Evolutionary conservation across 1,140 invertebrate genomes (phyloP).

Genomic region (Drosophila erecta): DNA sequence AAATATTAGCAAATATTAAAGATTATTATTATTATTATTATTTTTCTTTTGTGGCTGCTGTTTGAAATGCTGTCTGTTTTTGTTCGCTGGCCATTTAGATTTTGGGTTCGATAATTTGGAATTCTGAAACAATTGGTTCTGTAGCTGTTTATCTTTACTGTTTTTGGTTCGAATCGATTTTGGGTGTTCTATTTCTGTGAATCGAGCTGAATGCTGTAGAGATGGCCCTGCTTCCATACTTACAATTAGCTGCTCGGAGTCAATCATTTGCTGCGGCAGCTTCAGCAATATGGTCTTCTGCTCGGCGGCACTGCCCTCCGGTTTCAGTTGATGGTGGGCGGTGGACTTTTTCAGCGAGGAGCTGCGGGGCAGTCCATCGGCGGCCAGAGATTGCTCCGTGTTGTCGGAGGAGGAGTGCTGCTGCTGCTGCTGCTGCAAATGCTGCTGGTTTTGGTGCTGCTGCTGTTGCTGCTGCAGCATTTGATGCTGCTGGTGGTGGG

Average conservation of each 20-base stretch:
- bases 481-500: conserved; percentile 46
- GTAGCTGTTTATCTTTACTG: conserved; percentile 27
- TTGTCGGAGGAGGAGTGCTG: conserved; percentile 79
- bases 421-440: conserved; percentile 30
- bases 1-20: conserved; percentile 68
- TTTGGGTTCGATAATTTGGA: conserved; percentile 24
- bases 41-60: conserved; percentile 15
- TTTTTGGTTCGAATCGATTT: conserved; percentile 28
- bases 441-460: conserved; percentile 14
- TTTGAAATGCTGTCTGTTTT: conserved; percentile 29
- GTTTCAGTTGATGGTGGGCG: conserved; percentile 53
- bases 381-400: conserved; percentile 66
- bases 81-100: conserved; percentile 11
- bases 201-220: not conserved
- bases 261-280: conserved; percentile 74
- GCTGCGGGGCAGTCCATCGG: conserved; percentile 38
- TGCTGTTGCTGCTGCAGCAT: conserved; percentile 32
- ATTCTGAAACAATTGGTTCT: not conserved
- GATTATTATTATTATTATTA: conserved; percentile 56
- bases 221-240: conserved; percentile 54
- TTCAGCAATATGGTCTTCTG: conserved; percentile 83
- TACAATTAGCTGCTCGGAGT: conserved; percentile 83
- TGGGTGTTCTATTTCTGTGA: conserved; percentile 9
- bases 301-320: conserved; percentile 62
- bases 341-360: conserved; percentile 73